A percentile compares a stretch with the other conserved stretches of the same genome.
Conservation (phyloP, 1,140 invertebrate species). For the Caenorhabditis tropicalis region DNA sequence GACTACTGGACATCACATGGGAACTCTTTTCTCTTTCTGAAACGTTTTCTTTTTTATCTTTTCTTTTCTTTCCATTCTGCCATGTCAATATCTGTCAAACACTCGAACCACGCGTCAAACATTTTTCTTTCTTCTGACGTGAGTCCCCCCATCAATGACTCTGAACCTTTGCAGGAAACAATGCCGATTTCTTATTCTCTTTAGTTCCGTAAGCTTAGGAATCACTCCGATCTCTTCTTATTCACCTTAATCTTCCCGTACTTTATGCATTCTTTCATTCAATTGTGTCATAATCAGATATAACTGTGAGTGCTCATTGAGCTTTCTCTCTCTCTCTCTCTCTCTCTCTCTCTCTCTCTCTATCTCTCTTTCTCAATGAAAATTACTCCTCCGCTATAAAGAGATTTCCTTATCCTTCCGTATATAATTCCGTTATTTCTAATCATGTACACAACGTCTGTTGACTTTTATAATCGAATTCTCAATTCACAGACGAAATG, state of each 20-base stretch:
- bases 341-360: background rate
- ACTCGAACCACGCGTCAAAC: constrained; percentile 8
- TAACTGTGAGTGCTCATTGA: background rate
- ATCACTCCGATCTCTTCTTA: background rate
- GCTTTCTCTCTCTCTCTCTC: background rate
- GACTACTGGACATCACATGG: background rate
- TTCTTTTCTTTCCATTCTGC: background rate
- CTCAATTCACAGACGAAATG: background rate
- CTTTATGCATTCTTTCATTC: background rate
- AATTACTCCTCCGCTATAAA: background rate
- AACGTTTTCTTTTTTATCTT: background rate
- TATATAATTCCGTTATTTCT: background rate
- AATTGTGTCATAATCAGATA: too few species aligned
- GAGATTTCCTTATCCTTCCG: background rate
- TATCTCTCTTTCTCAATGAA: background rate
- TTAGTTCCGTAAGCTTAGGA: background rate
- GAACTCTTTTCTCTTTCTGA: background rate
- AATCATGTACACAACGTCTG: background rate
- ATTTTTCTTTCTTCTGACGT: background rate
- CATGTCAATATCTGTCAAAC: constrained; percentile 25
- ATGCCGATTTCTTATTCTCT: background rate
- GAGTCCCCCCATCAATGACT: constrained; percentile 23
- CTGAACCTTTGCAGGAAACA: constrained; percentile 13
- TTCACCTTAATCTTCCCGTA: background rate
- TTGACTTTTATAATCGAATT: constrained; percentile 31